Conservation (phyloP, 2,888 invertebrate genomes). For the Nomada flava region DNA sequence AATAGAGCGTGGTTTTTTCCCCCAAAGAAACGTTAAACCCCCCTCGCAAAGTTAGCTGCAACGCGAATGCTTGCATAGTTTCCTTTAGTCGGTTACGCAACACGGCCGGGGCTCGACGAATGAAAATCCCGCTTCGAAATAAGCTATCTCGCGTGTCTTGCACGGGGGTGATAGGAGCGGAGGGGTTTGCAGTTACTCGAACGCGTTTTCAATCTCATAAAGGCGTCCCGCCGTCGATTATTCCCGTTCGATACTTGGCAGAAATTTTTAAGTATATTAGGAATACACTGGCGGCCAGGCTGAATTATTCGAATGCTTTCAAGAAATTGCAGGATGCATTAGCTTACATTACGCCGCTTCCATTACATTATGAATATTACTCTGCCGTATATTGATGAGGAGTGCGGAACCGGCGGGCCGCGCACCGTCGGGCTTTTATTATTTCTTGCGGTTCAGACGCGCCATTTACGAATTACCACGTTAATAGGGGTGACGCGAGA, state of each 20-base stretch:
- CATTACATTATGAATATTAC: constrained; percentile 75
- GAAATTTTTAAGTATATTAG: constrained; percentile 72
- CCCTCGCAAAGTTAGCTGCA: neutral
- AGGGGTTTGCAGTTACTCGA: constrained; percentile 29
- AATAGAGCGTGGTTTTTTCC: neutral
- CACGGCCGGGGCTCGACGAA: constrained; percentile 25
- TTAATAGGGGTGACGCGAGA: constrained; percentile 50
- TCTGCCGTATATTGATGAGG: constrained; percentile 70
- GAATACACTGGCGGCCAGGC: constrained; percentile 65
- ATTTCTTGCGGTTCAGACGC: constrained; percentile 66
- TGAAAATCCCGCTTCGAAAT: constrained; percentile 46
- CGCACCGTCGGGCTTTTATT: constrained; percentile 60
- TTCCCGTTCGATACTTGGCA: constrained; percentile 64
- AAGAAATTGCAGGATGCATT: constrained; percentile 74
- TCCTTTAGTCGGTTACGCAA: constrained; percentile 30
- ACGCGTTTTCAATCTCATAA: constrained; percentile 57
- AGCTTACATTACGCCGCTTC: constrained; percentile 73
- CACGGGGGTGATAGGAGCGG: neutral
- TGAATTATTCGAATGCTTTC: constrained; percentile 74
- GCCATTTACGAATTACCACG: constrained; percentile 61
- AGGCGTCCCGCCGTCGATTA: constrained; percentile 51
- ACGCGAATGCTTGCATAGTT: constrained; percentile 13
- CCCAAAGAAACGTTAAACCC: neutral
- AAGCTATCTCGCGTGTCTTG: constrained; percentile 24
- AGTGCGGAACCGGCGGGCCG: constrained; percentile 23